Evolutionary conservation across 2,888 invertebrate genomes (phyloP).

Genomic region (Acronicta aceris): DNA sequence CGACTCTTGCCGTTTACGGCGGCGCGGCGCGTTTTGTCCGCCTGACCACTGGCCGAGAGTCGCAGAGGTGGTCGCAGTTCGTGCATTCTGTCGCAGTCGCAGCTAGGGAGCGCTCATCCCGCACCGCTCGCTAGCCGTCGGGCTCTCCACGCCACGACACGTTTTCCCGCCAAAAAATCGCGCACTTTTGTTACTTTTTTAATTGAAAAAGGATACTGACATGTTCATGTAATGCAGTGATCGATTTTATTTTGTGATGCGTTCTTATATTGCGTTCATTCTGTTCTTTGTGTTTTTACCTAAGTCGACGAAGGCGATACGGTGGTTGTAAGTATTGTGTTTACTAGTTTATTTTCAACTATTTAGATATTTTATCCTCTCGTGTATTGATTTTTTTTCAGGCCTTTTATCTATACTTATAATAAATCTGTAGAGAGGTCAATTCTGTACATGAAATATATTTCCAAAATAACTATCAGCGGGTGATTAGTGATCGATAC

Average conservation of each 20-base stretch:
- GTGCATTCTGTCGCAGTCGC: constrained; percentile 77
- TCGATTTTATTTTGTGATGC: constrained; percentile 78
- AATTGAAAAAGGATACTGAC: constrained; percentile 35
- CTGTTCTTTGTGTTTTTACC: constrained; percentile 87
- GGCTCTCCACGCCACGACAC: constrained; percentile 40
- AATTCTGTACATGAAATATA: no score
- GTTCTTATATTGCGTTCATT: constrained; percentile 81
- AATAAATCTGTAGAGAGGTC: no score
- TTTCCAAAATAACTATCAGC: no score
- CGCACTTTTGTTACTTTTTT: constrained; percentile 43
- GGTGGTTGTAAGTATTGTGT: constrained; percentile 84
- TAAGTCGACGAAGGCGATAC: constrained; percentile 80
- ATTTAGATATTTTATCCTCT: constrained; percentile 5
- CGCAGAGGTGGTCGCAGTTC: constrained; percentile 65
- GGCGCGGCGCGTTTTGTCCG: constrained; percentile 69
- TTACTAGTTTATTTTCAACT: constrained; percentile 1
- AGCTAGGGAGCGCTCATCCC: constrained; percentile 68
- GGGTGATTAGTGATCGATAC: no score
- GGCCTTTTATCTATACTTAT: no score
- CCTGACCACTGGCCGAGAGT: constrained; percentile 80
- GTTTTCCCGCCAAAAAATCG: constrained; percentile 82
- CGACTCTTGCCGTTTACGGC: constrained; percentile 53
- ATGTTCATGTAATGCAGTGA: constrained; percentile 47
- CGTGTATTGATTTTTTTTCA: background rate
- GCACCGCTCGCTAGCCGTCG: constrained; percentile 56